Base-by-base conservation (phyloP, 2,888 invertebrate species). In the Zaprionus bogoriensis region DNA sequence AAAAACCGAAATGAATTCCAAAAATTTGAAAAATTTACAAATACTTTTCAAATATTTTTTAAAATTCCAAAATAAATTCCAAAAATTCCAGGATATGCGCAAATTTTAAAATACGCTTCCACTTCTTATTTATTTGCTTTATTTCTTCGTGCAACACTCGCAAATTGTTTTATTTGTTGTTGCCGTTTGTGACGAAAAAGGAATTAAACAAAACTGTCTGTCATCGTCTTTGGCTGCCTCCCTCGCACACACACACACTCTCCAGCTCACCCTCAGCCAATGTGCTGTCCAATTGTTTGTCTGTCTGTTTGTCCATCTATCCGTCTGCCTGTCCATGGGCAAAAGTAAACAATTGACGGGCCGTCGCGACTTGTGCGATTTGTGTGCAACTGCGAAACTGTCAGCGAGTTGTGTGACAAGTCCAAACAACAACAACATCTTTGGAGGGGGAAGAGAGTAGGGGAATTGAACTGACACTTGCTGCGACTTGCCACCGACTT, bases 291-390 rank as follows among this genome's bases (percentile, higher is more conserved):
- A 38, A 14, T 27, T 6, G 19, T 38, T 12, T 6, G 25, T n/a
- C 53, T n/a, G 23, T 4, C 32, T 27, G 7, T 14, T 32, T 30
- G 50, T 17, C 50, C 12, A 14, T 45, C 28, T 28, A 22, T 10
- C 23, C 22, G 20, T 6, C 32, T 47, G 14, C 17, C 23, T 39
- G 7, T 41, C 5, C 27, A 22, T 65, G 41, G 72, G 38, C 46
- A 57, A 74, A 75, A 82, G 86, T 77, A 81, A 81, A 81, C 80
- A 81, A 81, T 85, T 85, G 86, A 82, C 79, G 80, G 65, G 60
- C 28, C 48, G 62, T 66, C 59, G 82, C 73, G 42, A 76, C 54
- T 64, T 42, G 52, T 57, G 82, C 73, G 48, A 79, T 62, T 68
- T 48, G 67, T 64, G 74, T 64, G 82, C 17, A 41, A 63, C 63